Base-by-base conservation (phyloP, 1,140 invertebrate genomes). In the Anastrepha ludens region DNA sequence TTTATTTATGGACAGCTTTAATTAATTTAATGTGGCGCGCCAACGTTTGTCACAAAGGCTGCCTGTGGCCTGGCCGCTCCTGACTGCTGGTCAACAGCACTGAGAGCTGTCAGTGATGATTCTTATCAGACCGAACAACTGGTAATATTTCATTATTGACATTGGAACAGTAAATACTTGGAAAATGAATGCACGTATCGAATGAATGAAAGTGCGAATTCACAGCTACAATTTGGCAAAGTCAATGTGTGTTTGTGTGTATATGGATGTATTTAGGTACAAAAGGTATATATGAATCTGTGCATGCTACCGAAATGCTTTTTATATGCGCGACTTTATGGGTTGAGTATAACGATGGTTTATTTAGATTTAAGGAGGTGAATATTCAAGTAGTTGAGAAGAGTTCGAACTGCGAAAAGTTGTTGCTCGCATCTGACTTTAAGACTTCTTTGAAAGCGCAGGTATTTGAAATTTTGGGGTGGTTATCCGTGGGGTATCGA, bases 1-100 rank as follows among this genome's bases (percentile, higher is more conserved):
- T 81, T 81, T 81, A 81, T 81, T 81, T 81, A 81, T 81, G 74
- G 74, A 81, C 74, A 81, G 74, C 74, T 81, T 55, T 81, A 81
- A 81, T 81, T 81, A 81, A 81, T 81, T 81, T 81, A 81, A 81
- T 58, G 47, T 81, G 74, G 74, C 74, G 74, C 74, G 74, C 74
- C 74, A 81, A 81, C 55, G 74, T 55, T 13, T 81, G 74, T 81
- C 44, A 55, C 74, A 81, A 81, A 81, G 13, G 50, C 7, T 55
- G 8, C 70, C 44, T 5, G 17, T n/a, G 44, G 70, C 41, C 41
- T 15, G 70, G 74, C n/a, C 47, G 74, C 74, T 41, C 39, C 41
- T 74, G 17, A 55, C 50, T 81, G 50, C 55, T 81, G 17, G 44
- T 4, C 44, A 47, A 17, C 47, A 20, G 74, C 74, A 55, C 29